phyloP scores from a whole-genome alignment of 1,140 invertebrate genomes.

The Drosophila saltans region DNA sequence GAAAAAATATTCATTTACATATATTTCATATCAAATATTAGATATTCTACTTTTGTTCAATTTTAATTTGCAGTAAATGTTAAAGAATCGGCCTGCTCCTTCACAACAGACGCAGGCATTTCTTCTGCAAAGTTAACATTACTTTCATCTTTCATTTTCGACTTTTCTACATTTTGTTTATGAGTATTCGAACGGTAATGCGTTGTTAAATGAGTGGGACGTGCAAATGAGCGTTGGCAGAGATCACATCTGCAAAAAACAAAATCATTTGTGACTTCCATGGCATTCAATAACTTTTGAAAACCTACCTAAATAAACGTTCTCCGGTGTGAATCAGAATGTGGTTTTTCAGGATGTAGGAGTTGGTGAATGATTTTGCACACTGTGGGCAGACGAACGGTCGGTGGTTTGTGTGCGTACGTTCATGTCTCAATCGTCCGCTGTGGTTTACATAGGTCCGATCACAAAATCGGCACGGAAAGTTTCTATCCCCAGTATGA shows the following conservation, averaged over 20 bases:
- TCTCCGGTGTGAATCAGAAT: slow-evolving; percentile 71
- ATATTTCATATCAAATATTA: neutral
- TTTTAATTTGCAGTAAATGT: neutral
- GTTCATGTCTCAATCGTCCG: slow-evolving; percentile 62
- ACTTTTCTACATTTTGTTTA: slow-evolving; percentile 64
- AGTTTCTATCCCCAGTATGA: slow-evolving; percentile 66
- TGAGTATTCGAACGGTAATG: slow-evolving; percentile 69
- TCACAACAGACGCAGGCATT: neutral
- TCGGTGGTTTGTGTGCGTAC: slow-evolving; percentile 85
- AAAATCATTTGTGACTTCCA: too few species aligned
- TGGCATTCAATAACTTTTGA: neutral
- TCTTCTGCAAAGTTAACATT: slow-evolving; percentile 5
- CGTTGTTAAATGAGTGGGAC: slow-evolving; percentile 61
- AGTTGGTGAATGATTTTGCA: slow-evolving; percentile 85
- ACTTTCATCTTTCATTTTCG: slow-evolving; percentile 9
- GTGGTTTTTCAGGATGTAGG: slow-evolving; percentile 71
- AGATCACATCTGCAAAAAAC: slow-evolving; percentile 54
- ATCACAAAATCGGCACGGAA: slow-evolving; percentile 66
- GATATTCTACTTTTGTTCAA: neutral
- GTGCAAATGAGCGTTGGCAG: slow-evolving; percentile 62
- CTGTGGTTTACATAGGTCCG: slow-evolving; percentile 68
- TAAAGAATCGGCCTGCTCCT: neutral
- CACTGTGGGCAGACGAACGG: slow-evolving; percentile 85
- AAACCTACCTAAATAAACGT: slow-evolving; percentile 53
- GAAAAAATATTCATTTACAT: neutral